phyloP scores from a whole-genome alignment of 2,888 invertebrate genomes.

The Perithous albicinctus region DNA sequence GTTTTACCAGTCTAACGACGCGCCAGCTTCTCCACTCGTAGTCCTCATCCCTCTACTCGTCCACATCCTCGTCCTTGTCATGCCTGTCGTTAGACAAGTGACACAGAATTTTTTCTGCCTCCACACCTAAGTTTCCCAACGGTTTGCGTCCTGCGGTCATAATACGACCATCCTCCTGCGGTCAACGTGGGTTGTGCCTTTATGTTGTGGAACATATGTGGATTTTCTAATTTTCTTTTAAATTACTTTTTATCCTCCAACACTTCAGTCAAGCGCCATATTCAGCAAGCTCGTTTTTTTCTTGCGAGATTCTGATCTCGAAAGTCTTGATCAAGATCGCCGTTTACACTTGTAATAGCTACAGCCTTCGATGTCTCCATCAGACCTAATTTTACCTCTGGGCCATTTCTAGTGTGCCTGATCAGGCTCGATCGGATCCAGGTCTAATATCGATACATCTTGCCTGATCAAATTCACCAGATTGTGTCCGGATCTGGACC shows the following conservation, averaged over 20 bases:
- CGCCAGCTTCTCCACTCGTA: conserved; percentile 49
- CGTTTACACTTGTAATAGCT: not conserved
- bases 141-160: conserved; percentile 9
- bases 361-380: too few relatives aligned
- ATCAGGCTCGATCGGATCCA: too few relatives aligned
- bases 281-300: not conserved
- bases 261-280: not conserved
- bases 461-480: too few relatives aligned
- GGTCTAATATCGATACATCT: too few relatives aligned
- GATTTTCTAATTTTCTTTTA: conserved; percentile 10
- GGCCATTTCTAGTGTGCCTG: too few relatives aligned
- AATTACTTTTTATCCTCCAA: not conserved
- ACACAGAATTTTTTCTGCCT: conserved; percentile 10
- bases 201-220: not conserved
- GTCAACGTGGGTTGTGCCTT: not conserved
- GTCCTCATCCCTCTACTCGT: conserved; percentile 40
- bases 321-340: not conserved
- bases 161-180: not conserved
- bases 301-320: too few relatives aligned
- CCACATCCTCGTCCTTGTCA: conserved; percentile 26
- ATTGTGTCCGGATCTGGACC: too few relatives aligned
- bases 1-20: conserved; percentile 59
- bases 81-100: not conserved
- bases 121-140: conserved; percentile 12
- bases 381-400: too few relatives aligned